Conservation (phyloP, 2,888 invertebrate species). For the Lepidonotus clava region DNA sequence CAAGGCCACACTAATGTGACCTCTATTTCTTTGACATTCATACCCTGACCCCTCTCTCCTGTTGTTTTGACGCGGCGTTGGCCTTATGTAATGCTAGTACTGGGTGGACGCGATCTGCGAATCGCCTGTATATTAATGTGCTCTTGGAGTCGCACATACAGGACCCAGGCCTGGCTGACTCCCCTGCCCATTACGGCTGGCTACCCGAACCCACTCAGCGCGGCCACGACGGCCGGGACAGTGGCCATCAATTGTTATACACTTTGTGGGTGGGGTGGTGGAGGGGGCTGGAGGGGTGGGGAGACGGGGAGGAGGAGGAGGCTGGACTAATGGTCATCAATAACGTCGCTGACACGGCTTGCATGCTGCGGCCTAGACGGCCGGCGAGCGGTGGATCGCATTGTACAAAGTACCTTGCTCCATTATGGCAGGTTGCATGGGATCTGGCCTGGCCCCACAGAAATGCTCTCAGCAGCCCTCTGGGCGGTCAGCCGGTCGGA, state of each 20-base stretch:
- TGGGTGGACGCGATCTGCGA: too few relatives aligned
- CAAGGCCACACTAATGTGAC: too few relatives aligned
- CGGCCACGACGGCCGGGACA: neutral
- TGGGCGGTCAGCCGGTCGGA: neutral
- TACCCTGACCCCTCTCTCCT: too few relatives aligned
- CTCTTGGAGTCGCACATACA: neutral
- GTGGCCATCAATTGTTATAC: constrained; percentile 15
- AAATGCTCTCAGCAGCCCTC: neutral
- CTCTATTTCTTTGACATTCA: too few relatives aligned
- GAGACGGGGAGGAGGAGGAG: neutral
- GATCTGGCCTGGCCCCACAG: neutral
- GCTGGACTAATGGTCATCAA: constrained; percentile 19
- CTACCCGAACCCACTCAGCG: neutral
- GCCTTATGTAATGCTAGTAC: too few relatives aligned
- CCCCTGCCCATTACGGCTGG: neutral
- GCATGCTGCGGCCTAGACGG: neutral
- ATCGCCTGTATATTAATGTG: too few relatives aligned
- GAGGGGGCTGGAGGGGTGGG: neutral
- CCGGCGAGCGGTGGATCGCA: neutral
- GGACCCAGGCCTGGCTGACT: neutral
- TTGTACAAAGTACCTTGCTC: constrained; percentile 31
- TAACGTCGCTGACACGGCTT: neutral
- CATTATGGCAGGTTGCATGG: neutral
- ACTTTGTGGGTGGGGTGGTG: neutral
- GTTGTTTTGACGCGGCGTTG: too few relatives aligned